These are phyloP conservation scores for Alca torda DNA, from an alignment of 2,797 vertebrate species.

Conservation along the genomic window DNA sequence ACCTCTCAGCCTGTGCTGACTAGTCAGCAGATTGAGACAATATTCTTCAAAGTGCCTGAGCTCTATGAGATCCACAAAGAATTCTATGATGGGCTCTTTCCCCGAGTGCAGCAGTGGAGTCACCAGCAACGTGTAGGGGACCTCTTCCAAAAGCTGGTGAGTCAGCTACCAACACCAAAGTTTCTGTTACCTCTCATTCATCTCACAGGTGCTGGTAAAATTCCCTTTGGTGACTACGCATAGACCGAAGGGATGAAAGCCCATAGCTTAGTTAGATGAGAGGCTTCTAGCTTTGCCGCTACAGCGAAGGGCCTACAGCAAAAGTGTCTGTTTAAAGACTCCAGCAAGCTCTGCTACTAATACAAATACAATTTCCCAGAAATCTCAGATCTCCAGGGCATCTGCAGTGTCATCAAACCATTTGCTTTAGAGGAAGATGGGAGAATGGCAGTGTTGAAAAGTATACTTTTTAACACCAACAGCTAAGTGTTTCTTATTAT, in stretches of 20 bases:
- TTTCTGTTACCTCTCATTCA: neutral
- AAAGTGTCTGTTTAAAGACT: neutral
- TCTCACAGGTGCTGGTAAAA: neutral
- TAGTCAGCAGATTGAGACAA: slow-evolving; percentile 94
- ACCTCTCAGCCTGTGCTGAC: slow-evolving; percentile 96
- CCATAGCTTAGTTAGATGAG: neutral
- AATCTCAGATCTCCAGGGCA: neutral
- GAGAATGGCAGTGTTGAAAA: neutral
- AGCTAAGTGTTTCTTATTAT: neutral
- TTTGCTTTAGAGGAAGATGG: neutral
- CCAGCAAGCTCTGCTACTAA: neutral
- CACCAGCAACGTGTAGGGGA: slow-evolving; percentile 96
- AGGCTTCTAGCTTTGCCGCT: neutral
- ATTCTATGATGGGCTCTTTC: slow-evolving; percentile 92
- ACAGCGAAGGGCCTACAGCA: neutral
- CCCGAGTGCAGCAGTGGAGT: slow-evolving; percentile 95
- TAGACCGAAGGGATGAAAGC: neutral
- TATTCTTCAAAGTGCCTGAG: slow-evolving; percentile 99
- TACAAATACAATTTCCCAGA: neutral
- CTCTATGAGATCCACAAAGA: slow-evolving; percentile 97
- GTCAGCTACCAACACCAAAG: slow-evolving; percentile 6
- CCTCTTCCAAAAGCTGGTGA: slow-evolving; percentile 97
- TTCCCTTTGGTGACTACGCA: neutral
- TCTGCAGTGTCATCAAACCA: neutral
- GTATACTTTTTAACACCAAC: neutral